Evolutionary conservation across 92 coral and sea anemone genomes (phyloP).

Genomic region (Pocillopora grandis): DNA sequence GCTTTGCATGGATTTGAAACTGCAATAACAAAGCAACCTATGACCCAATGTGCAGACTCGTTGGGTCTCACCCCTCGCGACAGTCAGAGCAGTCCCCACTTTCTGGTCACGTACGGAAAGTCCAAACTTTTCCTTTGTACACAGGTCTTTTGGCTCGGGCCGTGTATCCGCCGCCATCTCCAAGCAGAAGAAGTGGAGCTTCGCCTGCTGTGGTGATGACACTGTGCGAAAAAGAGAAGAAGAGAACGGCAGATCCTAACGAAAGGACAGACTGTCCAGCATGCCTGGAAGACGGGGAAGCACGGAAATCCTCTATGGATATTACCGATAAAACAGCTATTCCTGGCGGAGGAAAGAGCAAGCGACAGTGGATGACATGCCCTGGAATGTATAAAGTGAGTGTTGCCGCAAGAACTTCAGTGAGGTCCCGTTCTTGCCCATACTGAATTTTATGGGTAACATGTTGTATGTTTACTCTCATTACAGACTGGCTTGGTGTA

Average conservation of each 20-base stretch:
- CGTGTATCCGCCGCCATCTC: conserved; percentile 37
- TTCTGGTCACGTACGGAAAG: neutral
- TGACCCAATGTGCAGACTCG: too few species aligned
- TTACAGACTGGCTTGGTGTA: conserved; percentile 67
- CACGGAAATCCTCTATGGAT: neutral
- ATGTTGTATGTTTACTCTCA: neutral
- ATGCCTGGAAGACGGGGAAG: neutral
- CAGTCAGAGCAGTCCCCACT: too few species aligned
- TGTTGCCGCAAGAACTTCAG: neutral
- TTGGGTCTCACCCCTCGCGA: too few species aligned
- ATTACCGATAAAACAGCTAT: conserved; percentile 21
- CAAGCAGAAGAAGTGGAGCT: conserved; percentile 58
- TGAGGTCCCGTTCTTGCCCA: neutral
- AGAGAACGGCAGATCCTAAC: neutral
- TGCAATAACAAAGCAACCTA: too few species aligned
- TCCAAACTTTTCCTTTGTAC: neutral
- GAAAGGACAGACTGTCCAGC: conserved; percentile 1
- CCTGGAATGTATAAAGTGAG: conserved; percentile 68
- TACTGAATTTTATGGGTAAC: neutral
- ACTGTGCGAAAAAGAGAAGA: conserved; percentile 30
- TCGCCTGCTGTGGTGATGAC: conserved; percentile 50
- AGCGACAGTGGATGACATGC: conserved; percentile 65
- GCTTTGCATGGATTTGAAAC: too few species aligned
- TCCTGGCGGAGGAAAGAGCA: conserved; percentile 43
- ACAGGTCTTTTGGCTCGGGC: conserved; percentile 44